Evolutionary conservation across 2,888 invertebrate species (phyloP).

Genomic region (Encarsia formosa): DNA sequence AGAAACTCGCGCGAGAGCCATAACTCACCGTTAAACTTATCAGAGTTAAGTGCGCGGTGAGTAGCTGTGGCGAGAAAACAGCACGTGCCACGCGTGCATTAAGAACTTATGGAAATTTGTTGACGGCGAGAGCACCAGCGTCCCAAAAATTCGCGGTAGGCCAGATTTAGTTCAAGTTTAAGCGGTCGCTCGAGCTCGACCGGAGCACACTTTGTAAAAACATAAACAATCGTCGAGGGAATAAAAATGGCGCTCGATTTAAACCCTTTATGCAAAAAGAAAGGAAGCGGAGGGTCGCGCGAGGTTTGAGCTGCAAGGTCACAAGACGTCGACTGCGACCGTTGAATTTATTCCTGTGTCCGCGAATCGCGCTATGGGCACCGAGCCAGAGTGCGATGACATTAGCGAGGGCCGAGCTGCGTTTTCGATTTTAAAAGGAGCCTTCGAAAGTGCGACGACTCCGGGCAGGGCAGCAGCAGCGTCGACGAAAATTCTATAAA

Average conservation of each 20-base stretch:
- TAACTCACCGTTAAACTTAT: background rate
- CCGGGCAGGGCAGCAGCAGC: background rate
- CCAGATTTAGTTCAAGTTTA: slow-evolving; percentile 21
- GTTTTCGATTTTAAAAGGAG: no score
- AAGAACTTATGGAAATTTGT: background rate
- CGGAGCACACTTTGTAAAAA: no score
- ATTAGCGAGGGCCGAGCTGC: no score
- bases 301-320: no score
- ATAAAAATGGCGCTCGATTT: background rate
- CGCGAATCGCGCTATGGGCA: slow-evolving; percentile 19
- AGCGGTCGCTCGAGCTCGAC: slow-evolving; percentile 13
- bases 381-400: slow-evolving; percentile 27
- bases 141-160: background rate
- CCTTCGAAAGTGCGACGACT: slow-evolving; percentile 19
- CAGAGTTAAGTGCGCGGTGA: background rate
- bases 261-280: background rate
- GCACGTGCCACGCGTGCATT: background rate
- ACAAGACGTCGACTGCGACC: background rate
- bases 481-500: background rate
- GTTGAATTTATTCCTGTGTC: slow-evolving; percentile 22
- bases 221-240: background rate
- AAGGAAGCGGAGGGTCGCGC: background rate
- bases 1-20: background rate
- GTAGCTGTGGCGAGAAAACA: background rate
- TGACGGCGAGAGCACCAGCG: no score